phyloP scores from a whole-genome alignment of 2,113 vertebrate genomes.

The Balaeniceps rex region DNA sequence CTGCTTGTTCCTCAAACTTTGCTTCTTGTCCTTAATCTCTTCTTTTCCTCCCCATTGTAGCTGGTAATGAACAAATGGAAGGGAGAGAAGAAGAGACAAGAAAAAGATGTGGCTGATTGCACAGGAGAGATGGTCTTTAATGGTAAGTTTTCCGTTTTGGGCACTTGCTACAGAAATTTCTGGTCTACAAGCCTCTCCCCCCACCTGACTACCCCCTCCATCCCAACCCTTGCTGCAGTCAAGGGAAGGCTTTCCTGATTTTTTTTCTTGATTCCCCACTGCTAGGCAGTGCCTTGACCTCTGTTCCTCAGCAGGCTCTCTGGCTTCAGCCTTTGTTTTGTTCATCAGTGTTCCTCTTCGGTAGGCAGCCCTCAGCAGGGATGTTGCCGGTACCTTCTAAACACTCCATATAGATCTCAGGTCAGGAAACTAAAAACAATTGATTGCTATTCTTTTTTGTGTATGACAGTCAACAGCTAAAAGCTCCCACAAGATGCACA shows the following conservation, averaged over 20 bases:
- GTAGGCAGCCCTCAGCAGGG: neutral
- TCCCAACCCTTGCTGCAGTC: neutral
- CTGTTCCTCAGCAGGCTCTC: neutral
- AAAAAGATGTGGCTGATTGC: neutral
- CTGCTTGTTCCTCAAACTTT: neutral
- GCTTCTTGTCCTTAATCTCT: neutral
- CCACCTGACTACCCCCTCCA: rapidly evolving
- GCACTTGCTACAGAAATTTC: neutral
- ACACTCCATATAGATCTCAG: neutral
- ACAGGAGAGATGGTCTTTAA: neutral
- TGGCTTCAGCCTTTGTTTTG: neutral
- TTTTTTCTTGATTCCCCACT: neutral
- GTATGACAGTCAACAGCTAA: neutral
- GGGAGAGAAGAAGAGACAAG: neutral
- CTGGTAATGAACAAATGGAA: neutral
- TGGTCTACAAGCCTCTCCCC: neutral
- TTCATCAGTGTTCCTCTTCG: neutral
- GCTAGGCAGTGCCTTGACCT: neutral
- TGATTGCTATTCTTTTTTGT: neutral
- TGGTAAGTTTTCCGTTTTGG: neutral
- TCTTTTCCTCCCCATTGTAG: neutral
- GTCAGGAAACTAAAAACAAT: neutral
- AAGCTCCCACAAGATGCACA: neutral
- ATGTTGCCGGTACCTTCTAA: neutral
- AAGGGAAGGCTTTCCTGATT: neutral